phyloP scores from a whole-genome alignment of 2,113 vertebrate species.

The Piprites chloris region DNA sequence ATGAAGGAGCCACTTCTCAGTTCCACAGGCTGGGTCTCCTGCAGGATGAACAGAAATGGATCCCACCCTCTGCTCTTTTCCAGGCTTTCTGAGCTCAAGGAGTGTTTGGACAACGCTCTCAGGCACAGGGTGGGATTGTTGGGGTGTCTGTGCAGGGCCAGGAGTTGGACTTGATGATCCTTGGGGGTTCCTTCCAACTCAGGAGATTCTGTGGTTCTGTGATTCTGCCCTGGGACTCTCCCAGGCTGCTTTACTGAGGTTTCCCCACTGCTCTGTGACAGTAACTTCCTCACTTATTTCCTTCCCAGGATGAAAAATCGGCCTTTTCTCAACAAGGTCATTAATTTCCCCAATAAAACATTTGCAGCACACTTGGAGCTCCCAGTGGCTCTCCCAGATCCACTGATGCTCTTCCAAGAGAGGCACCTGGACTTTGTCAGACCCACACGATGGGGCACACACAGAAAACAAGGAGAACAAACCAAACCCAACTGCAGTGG shows the following conservation, averaged over 20 bases:
- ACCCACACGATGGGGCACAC: fast-evolving
- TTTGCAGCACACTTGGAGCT: background rate
- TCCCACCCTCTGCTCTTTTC: background rate
- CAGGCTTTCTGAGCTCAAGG: background rate
- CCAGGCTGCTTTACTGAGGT: background rate
- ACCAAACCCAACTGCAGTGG: fast-evolving
- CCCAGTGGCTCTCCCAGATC: background rate
- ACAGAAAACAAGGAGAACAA: background rate
- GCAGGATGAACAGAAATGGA: background rate
- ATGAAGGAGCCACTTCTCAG: background rate
- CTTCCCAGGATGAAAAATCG: background rate
- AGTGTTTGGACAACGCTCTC: background rate
- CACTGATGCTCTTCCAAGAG: fast-evolving
- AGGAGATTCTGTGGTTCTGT: background rate
- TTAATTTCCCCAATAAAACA: background rate
- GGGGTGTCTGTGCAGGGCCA: background rate
- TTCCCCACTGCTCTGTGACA: background rate
- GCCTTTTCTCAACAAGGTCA: background rate
- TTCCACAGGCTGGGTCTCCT: background rate
- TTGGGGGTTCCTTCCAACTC: background rate
- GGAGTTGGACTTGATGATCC: background rate
- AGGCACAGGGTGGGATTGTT: background rate
- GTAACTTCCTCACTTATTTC: background rate
- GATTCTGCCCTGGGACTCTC: background rate
- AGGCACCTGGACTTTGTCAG: background rate